phyloP scores from a whole-genome alignment of 2,797 vertebrate genomes.

The Tadarida brasiliensis region DNA sequence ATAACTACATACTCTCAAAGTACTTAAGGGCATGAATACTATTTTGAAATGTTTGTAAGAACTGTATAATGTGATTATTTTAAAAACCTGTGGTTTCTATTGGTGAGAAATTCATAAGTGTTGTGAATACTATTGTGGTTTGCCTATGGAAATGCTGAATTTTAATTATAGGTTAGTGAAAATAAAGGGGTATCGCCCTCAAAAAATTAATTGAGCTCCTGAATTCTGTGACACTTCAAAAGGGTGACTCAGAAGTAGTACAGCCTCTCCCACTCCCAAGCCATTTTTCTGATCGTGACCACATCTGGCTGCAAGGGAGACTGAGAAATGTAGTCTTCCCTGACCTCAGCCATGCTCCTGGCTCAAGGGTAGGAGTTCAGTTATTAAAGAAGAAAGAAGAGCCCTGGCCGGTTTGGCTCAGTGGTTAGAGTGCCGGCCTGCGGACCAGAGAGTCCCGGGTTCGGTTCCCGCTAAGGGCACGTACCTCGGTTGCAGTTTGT shows the following conservation, averaged over 20 bases:
- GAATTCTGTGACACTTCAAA: not conserved
- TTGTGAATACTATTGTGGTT: conserved; percentile 14
- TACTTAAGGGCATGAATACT: not conserved
- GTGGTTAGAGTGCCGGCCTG: no score
- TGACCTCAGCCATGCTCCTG: not conserved
- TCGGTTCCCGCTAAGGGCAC: no score
- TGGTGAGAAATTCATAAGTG: conserved; percentile 12
- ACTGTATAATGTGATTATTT: not conserved
- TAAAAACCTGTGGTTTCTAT: not conserved
- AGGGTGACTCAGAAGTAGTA: not conserved
- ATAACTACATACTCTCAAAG: conserved; percentile 39
- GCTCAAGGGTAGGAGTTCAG: not conserved
- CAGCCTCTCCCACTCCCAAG: not conserved
- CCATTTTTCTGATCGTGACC: not conserved
- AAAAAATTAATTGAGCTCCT: not conserved
- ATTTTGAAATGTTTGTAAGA: conserved; percentile 38
- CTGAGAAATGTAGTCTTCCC: conserved; percentile 17
- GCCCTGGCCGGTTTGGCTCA: no score
- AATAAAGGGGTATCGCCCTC: not conserved
- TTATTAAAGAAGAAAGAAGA: not conserved
- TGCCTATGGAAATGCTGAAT: conserved; percentile 9
- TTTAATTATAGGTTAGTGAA: conserved; percentile 42
- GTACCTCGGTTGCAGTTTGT: no score
- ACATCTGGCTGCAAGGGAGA: not conserved
- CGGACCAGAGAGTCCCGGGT: no score